phyloP scores from a whole-genome alignment of 2,113 vertebrate species.

The Pristiophorus japonicus region DNA sequence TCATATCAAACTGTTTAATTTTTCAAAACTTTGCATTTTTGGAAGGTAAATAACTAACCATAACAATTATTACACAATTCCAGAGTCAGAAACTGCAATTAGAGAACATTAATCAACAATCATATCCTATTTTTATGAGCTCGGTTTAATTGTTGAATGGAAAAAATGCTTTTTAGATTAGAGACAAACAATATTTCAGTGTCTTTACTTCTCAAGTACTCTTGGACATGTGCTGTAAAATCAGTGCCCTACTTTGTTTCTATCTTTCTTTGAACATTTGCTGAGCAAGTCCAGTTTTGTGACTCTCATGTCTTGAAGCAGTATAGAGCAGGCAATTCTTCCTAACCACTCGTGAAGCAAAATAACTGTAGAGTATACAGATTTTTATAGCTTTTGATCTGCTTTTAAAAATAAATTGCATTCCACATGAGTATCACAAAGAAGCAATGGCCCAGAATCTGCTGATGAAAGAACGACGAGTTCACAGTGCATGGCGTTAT shows the following conservation, averaged over 20 bases:
- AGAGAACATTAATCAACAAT: not conserved
- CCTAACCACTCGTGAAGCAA: not conserved
- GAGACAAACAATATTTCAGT: not conserved
- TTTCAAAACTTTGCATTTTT: not conserved
- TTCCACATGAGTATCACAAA: not conserved
- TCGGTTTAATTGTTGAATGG: not conserved
- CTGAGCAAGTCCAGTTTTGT: not conserved
- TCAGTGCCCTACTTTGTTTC: not conserved
- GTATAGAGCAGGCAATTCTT: not conserved
- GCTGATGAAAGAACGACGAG: not conserved
- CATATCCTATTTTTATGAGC: not conserved
- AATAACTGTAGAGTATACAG: not conserved
- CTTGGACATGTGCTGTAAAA: not conserved
- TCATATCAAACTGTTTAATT: not conserved
- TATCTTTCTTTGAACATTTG: not conserved
- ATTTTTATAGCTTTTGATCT: not conserved
- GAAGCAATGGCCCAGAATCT: not conserved
- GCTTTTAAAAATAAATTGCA: not conserved
- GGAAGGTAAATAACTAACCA: too few relatives aligned
- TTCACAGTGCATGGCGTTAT: not conserved
- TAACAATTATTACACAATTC: not conserved
- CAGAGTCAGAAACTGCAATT: not conserved
- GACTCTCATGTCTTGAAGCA: not conserved
- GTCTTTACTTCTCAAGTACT: not conserved
- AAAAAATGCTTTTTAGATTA: not conserved